Evolutionary conservation across 2,113 vertebrate genomes (phyloP), one percentile per base, ranked within the genome.

Genomic region (Craseonycteris thonglongyai): DNA sequence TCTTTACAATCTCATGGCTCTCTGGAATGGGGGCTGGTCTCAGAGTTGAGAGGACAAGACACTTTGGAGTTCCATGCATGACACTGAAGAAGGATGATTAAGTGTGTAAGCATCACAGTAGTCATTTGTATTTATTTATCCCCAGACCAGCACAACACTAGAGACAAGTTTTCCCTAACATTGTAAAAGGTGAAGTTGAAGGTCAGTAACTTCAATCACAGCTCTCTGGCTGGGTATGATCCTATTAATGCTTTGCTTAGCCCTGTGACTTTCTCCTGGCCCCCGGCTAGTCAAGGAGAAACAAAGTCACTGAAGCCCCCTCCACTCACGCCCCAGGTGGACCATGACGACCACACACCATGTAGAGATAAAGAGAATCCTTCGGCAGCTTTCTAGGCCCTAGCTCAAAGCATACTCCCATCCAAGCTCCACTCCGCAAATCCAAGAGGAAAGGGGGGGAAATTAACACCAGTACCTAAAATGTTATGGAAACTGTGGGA

Each of bases 381-480:
- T 83, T 81, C 19, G 81, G 19, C n/a, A 33, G 54, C 84, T 58
- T 30, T 40, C 54, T 72, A 56, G 90, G 80, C 68, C 88, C 76
- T 78, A 84, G 85, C 91, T 89, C 92, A 78, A 96, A 97, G 79
- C 85, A 63, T 87, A 96, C 68, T 92, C 87, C 83, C 98, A 93
- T 82, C n/a, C 5, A 54, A 92, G 87, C 78, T 96, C 95, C 91
- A 81, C 76, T 91, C 69, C 30, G 76, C 75, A 96, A 97, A 97
- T 56, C 63, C 86, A 21, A 95, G 28, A 95, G 90, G 86, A 96
- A 85, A 95, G 18, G 89, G 95, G 82, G 78, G 18, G 89, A 95
- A 97, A 97, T 95, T 97, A 98, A 97, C 95, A 95, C 94, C 84
- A 97, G 95, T 94, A 96, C 97, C 98, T 97, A 96, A 96, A 96